Percentiles rank a stretch among this genome's conserved stretches.
phyloP scores from a whole-genome alignment of 2,797 vertebrate genomes.

The Tolypeutes matacus region DNA sequence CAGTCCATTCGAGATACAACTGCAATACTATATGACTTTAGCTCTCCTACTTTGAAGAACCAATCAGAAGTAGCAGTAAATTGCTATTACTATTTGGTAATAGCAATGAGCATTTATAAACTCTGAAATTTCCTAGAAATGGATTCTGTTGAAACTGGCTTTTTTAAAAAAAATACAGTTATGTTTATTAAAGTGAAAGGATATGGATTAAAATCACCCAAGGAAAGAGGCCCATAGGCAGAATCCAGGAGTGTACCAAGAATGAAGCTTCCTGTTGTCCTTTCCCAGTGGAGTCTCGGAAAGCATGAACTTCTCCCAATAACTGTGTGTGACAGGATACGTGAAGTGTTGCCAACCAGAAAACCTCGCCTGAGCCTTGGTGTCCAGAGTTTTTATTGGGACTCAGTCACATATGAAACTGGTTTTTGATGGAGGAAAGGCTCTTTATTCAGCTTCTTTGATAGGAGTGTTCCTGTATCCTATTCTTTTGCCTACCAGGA shows the following conservation, averaged over 20 bases:
- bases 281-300: too few species aligned
- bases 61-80: background rate
- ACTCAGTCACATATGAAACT: background rate
- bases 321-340: too few species aligned
- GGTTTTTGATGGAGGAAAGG: slow-evolving; percentile 12
- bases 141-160: background rate
- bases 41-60: slow-evolving; percentile 24
- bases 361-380: too few species aligned
- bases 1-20: background rate
- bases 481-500: background rate
- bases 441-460: background rate
- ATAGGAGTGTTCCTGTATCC: background rate
- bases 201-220: too few species aligned
- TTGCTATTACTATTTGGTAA: background rate
- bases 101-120: background rate
- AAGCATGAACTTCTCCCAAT: too few species aligned
- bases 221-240: too few species aligned
- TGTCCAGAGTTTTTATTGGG: too few species aligned
- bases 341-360: too few species aligned
- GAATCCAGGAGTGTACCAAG: too few species aligned
- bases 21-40: background rate
- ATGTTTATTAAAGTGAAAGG: too few species aligned
- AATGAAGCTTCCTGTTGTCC: too few species aligned
- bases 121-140: slow-evolving; percentile 21
- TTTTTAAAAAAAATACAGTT: background rate